phyloP scores from a whole-genome alignment of 2,888 invertebrate species.

The Cerastoderma edule region DNA sequence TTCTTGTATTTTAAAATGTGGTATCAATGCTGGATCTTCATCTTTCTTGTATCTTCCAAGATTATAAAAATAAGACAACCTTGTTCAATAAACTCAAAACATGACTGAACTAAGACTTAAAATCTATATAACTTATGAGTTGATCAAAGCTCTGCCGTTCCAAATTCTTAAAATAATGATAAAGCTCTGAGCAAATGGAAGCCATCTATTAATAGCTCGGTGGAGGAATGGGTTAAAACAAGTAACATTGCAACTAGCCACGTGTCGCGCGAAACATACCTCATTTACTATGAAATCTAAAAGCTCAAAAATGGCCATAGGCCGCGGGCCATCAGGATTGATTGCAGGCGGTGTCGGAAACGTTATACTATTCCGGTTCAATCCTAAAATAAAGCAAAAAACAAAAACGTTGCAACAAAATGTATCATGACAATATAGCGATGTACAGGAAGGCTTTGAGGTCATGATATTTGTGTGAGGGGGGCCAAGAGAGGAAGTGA shows the following conservation, averaged over 20 bases:
- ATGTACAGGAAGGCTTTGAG: constrained; percentile 16
- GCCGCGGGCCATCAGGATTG: constrained; percentile 84
- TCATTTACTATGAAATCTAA: constrained; percentile 99
- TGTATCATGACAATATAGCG: constrained; percentile 55
- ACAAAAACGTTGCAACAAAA: constrained; percentile 60
- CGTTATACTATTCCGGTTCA: constrained; percentile 78
- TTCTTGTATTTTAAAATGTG: no score
- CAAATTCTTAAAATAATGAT: no score
- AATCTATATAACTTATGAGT: no score
- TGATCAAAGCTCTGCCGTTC: no score
- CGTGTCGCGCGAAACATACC: constrained; percentile 77
- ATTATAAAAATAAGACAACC: no score
- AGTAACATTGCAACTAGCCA: constrained; percentile 22
- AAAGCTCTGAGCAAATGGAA: no score
- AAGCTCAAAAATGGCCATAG: constrained; percentile 99
- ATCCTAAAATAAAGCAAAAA: constrained; percentile 70
- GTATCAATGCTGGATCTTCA: no score
- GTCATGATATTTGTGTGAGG: not conserved
- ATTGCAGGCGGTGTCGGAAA: constrained; percentile 62
- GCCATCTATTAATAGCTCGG: no score
- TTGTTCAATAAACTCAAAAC: no score
- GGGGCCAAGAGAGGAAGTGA: no score
- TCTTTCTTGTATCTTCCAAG: no score
- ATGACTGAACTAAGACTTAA: no score
- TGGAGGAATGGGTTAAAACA: constrained; percentile 21